phyloP scores from a whole-genome alignment of 1,140 invertebrate genomes.

The Scylla paramamosain region DNA sequence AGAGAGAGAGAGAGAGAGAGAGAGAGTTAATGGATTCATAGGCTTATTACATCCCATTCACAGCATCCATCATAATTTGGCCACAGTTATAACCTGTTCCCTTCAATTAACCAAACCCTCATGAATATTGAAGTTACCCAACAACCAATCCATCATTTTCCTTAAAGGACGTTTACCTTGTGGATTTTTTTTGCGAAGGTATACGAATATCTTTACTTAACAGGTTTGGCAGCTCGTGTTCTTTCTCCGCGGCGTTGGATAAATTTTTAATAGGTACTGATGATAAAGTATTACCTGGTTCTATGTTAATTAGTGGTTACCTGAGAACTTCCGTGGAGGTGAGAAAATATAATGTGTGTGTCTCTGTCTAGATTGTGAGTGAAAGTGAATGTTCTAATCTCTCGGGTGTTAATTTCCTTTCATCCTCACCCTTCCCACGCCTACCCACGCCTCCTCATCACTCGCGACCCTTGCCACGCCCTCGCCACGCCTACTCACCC shows the following conservation, averaged over 20 bases:
- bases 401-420: background rate
- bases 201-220: too few relatives aligned
- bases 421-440: background rate
- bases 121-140: conserved; percentile 5
- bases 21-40: background rate
- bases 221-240: too few relatives aligned
- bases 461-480: background rate
- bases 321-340: too few relatives aligned
- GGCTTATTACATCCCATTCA: background rate
- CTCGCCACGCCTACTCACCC: background rate
- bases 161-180: too few relatives aligned
- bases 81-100: background rate
- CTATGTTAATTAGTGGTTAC: too few relatives aligned
- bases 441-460: background rate
- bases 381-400: background rate
- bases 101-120: background rate
- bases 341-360: too few relatives aligned
- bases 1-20: conserved; percentile 47
- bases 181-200: too few relatives aligned
- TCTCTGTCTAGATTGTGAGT: background rate
- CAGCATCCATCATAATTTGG: background rate
- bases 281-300: too few relatives aligned
- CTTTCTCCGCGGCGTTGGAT: too few relatives aligned
- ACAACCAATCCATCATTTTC: background rate
- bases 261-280: too few relatives aligned